Base-by-base conservation (phyloP, 2,888 invertebrate genomes). In the Metalampra italica region DNA sequence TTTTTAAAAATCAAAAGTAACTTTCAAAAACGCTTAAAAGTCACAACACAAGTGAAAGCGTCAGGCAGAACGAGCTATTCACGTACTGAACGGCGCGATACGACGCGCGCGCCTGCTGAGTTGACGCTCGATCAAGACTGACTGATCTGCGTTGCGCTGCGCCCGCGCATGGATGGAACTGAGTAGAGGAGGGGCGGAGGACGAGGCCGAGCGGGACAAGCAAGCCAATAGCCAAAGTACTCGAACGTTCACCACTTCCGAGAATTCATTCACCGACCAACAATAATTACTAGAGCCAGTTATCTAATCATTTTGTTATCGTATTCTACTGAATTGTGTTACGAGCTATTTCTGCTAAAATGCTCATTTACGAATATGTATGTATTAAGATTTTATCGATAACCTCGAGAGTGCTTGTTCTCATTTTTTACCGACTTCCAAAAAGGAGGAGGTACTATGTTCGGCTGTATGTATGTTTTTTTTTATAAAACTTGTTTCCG, bases 181-280 rank as follows among this genome's bases (percentile, higher is more conserved):
- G 22, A 22, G 22, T 22, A 5, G 43, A 12, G 14, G 48, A 29
- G 50, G 46, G 34, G 50, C 29, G 47, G 49, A 49, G 63, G 62
- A 62, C 68, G 63, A 59, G 59, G 66, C 57, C 62, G 48, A 51
- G 50, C 51, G 51, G 51, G 62, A n/a, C n/a, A n/a, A 22, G 22
- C 22, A 22, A 22, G n/a, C n/a, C n/a, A n/a, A n/a, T n/a, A 58
- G 62, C 64, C 8, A 32, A 11, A 58, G 62, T 63, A 64, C 71
- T 68, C 66, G 66, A 75, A 75, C 70, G 68, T 73, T 78, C 73
- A 79, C 69, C 66, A 69, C 66, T 85, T 85, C 84, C 68, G 51
- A 77, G 85, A 85, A 82, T 72, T 78, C 79, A 82, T 84, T 82
- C 80, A 79, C 67, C 61, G 62, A 71, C 61, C 62, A 64, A 64